Percentiles rank a stretch among this genome's conserved stretches.
phyloP scores from a whole-genome alignment of 2,113 vertebrate species.

The Ptilonorhynchus violaceus region DNA sequence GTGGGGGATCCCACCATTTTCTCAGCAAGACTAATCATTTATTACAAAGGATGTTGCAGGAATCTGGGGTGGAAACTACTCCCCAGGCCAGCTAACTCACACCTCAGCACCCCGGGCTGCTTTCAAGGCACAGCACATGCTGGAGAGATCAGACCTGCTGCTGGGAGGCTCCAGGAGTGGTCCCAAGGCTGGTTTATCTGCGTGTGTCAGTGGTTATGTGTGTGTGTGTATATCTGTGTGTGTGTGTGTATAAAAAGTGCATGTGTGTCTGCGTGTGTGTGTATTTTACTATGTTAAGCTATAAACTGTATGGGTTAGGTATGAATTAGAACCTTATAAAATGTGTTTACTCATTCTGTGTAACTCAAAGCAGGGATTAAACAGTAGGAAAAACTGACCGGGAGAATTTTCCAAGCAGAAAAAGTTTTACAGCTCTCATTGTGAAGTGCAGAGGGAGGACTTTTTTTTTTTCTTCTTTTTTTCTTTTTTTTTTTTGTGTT shows the following conservation, averaged over 20 bases:
- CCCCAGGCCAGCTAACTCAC: neutral
- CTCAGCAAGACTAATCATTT: neutral
- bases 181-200: neutral
- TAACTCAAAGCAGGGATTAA: slow-evolving; percentile 73
- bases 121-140: neutral
- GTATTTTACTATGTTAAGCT: slow-evolving; percentile 55
- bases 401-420: slow-evolving; percentile 71
- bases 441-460: slow-evolving; percentile 40
- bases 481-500: neutral
- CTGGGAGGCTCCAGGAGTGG: neutral
- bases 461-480: neutral
- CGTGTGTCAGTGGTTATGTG: neutral
- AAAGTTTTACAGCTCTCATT: slow-evolving; percentile 69
- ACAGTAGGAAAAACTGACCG: slow-evolving; percentile 76
- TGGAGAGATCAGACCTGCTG: neutral
- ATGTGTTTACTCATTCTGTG: slow-evolving; percentile 71
- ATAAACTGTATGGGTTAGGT: slow-evolving; percentile 63
- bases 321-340: slow-evolving; percentile 76
- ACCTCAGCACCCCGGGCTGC: neutral
- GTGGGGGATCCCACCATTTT: fast-evolving
- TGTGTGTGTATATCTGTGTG: neutral
- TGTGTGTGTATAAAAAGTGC: neutral
- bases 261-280: slow-evolving; percentile 6
- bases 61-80: neutral
- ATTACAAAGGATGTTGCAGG: neutral